Evolutionary conservation across 2,113 vertebrate species (phyloP), one percentile per base, ranked within the genome.

Genomic region (Oncorhynchus tshawytscha): DNA sequence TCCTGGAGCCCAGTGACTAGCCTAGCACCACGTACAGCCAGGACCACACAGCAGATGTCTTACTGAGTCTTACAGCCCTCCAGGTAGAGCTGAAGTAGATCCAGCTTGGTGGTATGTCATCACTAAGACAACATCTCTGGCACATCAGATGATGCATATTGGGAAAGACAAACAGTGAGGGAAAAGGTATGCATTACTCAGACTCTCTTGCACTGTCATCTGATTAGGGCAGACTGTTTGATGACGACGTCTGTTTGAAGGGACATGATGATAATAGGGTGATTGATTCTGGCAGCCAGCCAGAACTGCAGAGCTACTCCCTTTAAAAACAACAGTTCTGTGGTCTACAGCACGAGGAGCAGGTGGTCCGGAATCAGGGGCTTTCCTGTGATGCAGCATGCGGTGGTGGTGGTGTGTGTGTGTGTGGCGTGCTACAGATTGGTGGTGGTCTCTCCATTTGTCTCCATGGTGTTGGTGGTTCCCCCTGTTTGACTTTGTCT

Each of bases 231-330:
- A 78, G 77, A n/a, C 69, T 84, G 86, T 86, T 88, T 54, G 15
- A 54, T 4, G 51, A 16, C 16, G 2, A 15, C 16, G 51, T 54
- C 15, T 54, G 51, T 54, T 54, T 88, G 77, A 80, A 82, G 34
- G 59, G 77, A 72, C 39, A 45, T 78, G 83, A 87, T 82, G 73
- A 45, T 45, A 45, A 45, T 45, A 45, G 72, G 67, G 80, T 80
- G 86, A 87, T 74, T 82, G 82, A 86, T 78, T 85, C 48, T 73
- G 76, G 74, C 79, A 66, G 78, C 77, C 69, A 71, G 72, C 67
- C 70, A 66, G 76, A 78, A 80, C 67, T 20, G 72, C 71, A 60
- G 73, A 80, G 24, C 59, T 9, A 80, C 74, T 82, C 79, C 77
- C 76, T 81, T 75, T 84, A 69, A 82, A 82, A 82, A 84, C 73